Evolutionary conservation across 1,140 invertebrate species (phyloP).

Genomic region (Drosophila jambulina): DNA sequence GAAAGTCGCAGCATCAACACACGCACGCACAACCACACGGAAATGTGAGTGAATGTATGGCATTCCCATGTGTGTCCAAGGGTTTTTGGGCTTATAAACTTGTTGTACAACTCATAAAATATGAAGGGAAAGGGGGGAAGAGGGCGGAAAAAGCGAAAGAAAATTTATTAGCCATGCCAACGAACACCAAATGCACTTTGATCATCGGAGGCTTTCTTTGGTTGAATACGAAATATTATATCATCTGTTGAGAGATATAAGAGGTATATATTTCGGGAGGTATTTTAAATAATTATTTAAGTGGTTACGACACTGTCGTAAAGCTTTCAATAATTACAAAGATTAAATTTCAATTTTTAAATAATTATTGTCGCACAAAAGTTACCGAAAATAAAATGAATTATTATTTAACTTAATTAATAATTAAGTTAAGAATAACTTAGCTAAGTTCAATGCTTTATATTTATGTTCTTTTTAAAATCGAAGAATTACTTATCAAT

Average conservation of each 20-base stretch:
- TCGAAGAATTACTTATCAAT: too few relatives aligned
- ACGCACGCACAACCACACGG: conserved; percentile 7
- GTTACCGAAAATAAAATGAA: too few relatives aligned
- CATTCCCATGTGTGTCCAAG: conserved; percentile 71
- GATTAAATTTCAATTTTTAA: not conserved
- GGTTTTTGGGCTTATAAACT: conserved; percentile 73
- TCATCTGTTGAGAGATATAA: not conserved
- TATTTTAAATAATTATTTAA: not conserved
- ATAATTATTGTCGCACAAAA: too few relatives aligned
- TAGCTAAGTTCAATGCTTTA: too few relatives aligned
- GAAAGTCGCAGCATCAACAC: conserved; percentile 66
- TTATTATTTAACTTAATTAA: too few relatives aligned
- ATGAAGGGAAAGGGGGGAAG: not conserved
- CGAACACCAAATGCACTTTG: conserved; percentile 37
- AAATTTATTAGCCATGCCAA: conserved; percentile 15
- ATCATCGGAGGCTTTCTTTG: conserved; percentile 7
- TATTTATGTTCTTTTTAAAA: too few relatives aligned
- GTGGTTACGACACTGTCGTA: too few relatives aligned
- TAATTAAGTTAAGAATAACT: too few relatives aligned
- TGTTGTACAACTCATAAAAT: conserved; percentile 57
- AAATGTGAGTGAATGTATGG: conserved; percentile 31
- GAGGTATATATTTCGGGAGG: not conserved
- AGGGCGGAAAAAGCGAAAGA: conserved; percentile 8
- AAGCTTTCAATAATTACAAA: not conserved
- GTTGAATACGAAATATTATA: not conserved